A percentile compares a stretch with the other conserved stretches of the same genome.
These are phyloP conservation scores for Mesopsocus fuscifrons DNA, from an alignment of 2,888 invertebrate species.

Conservation along the genomic window DNA sequence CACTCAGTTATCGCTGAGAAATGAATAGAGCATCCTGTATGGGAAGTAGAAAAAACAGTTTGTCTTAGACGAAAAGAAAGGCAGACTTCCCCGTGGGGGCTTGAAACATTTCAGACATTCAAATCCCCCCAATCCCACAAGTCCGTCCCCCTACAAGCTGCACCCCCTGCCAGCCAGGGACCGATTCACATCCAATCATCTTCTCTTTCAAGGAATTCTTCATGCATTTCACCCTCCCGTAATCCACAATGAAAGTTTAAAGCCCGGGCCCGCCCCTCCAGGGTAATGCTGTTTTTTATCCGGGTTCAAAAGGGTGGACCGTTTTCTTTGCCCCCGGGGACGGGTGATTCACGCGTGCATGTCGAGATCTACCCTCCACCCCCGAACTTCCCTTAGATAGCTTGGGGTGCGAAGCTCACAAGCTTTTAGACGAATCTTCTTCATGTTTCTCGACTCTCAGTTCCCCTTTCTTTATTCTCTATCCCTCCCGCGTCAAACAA, in stretches of 20 bases:
- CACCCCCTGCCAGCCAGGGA: slow-evolving; percentile 1
- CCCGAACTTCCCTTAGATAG: too few relatives aligned
- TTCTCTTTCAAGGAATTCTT: slow-evolving; percentile 3
- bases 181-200: slow-evolving; percentile 7
- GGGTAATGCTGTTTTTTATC: neutral
- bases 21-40: too few relatives aligned
- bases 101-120: slow-evolving; percentile 10
- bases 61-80: too few relatives aligned
- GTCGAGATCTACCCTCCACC: neutral
- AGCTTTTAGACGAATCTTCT: neutral
- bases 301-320: neutral
- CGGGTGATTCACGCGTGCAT: neutral
- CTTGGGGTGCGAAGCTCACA: neutral
- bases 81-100: too few relatives aligned
- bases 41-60: too few relatives aligned
- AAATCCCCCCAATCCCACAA: slow-evolving; percentile 3
- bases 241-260: neutral
- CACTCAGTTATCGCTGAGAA: too few relatives aligned
- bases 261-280: neutral
- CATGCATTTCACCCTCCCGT: neutral
- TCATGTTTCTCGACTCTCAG: neutral
- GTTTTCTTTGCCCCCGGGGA: too few relatives aligned
- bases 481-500: neutral
- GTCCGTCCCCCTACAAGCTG: neutral
- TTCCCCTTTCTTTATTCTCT: neutral